Evolutionary conservation across 1,140 invertebrate species (phyloP).

Genomic region (Spodoptera litura): DNA sequence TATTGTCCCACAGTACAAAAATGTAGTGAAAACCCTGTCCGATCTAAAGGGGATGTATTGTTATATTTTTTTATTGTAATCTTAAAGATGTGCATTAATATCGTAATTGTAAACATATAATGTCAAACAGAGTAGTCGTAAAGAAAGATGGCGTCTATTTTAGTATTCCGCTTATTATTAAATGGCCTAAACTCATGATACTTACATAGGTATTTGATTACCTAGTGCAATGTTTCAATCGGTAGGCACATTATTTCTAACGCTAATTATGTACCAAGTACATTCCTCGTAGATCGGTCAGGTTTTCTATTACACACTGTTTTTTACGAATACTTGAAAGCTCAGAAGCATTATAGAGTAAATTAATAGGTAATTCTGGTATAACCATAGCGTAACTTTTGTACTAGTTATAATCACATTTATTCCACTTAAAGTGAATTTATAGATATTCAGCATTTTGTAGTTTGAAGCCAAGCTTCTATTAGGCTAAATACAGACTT

Average conservation of each 20-base stretch:
- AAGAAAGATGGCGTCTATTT: not conserved
- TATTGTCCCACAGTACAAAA: constrained; percentile 1
- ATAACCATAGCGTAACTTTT: constrained; percentile 16
- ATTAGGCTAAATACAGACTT: constrained; percentile 19
- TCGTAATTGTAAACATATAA: no score
- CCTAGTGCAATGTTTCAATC: no score
- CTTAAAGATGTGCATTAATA: no score
- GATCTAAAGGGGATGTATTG: not conserved
- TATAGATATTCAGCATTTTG: constrained; percentile 24
- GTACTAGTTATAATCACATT: constrained; percentile 28
- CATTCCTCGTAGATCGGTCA: constrained; percentile 4
- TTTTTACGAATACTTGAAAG: not conserved
- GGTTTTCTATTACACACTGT: constrained; percentile 8
- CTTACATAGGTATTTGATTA: no score
- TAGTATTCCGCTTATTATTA: not conserved
- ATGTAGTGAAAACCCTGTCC: not conserved
- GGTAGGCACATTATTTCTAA: no score
- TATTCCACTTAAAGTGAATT: constrained; percentile 39
- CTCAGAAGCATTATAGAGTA: constrained; percentile 3
- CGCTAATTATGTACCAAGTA: no score
- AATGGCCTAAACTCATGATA: no score
- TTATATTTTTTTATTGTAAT: no score
- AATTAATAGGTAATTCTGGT: not conserved
- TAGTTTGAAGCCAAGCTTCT: constrained; percentile 45
- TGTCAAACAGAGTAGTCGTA: no score